Evolutionary conservation across 2,888 invertebrate species (phyloP), one percentile per base, ranked within the genome.

Genomic region (Mesochorus sp.): DNA sequence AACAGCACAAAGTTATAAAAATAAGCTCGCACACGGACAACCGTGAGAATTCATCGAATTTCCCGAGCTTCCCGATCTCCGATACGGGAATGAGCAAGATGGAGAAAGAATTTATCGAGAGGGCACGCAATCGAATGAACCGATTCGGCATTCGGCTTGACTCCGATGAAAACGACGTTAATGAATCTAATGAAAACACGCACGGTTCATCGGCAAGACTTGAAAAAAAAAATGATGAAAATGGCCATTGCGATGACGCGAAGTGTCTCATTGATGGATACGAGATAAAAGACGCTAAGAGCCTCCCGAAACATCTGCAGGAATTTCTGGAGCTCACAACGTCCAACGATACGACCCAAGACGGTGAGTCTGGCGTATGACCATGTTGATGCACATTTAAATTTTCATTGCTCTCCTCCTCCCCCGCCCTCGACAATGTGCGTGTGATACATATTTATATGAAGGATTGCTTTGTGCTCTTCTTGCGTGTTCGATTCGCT

Each of bases 1-100:
- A 95, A 83, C 94, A 95, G 77, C 94, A 95, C 66, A 96, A 96
- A 91, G 94, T 96, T 19, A 95, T 97, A 12, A 96, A 96, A 92
- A 94, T 97, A 75, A 95, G 95, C 0, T 94, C 94, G 84, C 91
- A 82, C 70, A 62, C 84, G 10, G 87, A 71, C 12, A 53, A 89
- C 26, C 83, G 88, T 28, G 84, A 81, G 26, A 76, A 81, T 64
- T 12, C 64, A 34, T 71, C 64, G 42, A 72, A n/a, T 19, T 44
- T 66, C 17, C n/a, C n/a, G n/a, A n/a, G n/a, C n/a, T n/a, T n/a
- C n/a, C n/a, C 55, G n/a, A 49, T 6, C 28, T 21, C 19, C n/a
- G 66, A 55, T 17, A 62, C 62, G 39, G 76, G 59, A 14, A 86
- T 87, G 84, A 93, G 92, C 84, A 92, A 92, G 74, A 94, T 96